phyloP scores from a whole-genome alignment of 2,888 invertebrate genomes.

The Ormyrus nitidulus region DNA sequence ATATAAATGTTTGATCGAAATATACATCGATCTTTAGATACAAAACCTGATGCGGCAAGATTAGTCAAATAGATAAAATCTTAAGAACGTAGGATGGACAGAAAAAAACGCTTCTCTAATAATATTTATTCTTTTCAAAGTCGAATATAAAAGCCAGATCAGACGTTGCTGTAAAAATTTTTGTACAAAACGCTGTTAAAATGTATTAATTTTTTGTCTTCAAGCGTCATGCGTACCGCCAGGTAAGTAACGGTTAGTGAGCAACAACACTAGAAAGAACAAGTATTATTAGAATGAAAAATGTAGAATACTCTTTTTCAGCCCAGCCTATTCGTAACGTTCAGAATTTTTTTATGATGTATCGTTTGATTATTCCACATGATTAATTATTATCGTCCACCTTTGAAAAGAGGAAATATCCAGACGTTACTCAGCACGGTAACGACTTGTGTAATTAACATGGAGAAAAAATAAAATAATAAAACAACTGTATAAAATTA shows the following conservation, averaged over 20 bases:
- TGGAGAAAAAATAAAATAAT: slow-evolving; percentile 43
- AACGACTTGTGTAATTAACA: slow-evolving; percentile 48
- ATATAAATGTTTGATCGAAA: slow-evolving; percentile 29
- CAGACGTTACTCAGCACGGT: slow-evolving; percentile 16
- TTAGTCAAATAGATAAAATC: slow-evolving; percentile 33
- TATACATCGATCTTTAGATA: slow-evolving; percentile 34
- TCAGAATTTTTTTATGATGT: slow-evolving; percentile 42
- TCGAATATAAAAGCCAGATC: too few relatives aligned
- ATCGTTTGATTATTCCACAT: slow-evolving; percentile 23
- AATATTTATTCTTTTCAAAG: slow-evolving; percentile 14
- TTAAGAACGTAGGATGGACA: slow-evolving; percentile 25
- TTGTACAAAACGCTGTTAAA: neutral
- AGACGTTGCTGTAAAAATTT: too few relatives aligned
- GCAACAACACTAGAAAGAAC: slow-evolving; percentile 19
- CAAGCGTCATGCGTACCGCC: slow-evolving; percentile 40
- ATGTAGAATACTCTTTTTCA: slow-evolving; percentile 24
- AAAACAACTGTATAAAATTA: slow-evolving; percentile 42
- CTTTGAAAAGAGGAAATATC: slow-evolving; percentile 18
- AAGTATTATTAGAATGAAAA: slow-evolving; percentile 15
- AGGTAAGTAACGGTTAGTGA: slow-evolving; percentile 4
- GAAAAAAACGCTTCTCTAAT: slow-evolving; percentile 22
- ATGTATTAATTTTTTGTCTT: slow-evolving; percentile 6
- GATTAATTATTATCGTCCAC: slow-evolving; percentile 42
- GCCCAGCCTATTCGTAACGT: slow-evolving; percentile 27
- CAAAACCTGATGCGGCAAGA: slow-evolving; percentile 33